Evolutionary conservation across 2,888 invertebrate genomes (phyloP).

Genomic region (Endotricha flammealis): DNA sequence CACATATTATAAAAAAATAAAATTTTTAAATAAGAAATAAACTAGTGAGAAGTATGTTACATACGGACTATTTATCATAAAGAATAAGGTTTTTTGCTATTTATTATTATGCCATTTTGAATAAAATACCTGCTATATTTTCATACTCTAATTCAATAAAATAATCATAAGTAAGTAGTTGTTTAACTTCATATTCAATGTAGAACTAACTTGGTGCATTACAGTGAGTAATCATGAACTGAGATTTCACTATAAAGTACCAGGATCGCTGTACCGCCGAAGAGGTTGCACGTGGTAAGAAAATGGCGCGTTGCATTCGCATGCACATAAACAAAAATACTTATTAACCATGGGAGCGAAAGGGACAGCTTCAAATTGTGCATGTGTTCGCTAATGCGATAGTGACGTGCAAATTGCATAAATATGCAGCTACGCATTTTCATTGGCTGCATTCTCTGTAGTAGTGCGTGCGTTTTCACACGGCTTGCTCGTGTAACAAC

Average conservation of each 20-base stretch:
- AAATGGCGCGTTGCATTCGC: conserved; percentile 49
- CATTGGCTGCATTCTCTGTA: conserved; percentile 36
- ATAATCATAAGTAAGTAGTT: too few relatives aligned
- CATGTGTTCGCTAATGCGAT: conserved; percentile 40
- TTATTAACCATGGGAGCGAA: conserved; percentile 37
- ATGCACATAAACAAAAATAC: conserved; percentile 52
- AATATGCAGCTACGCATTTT: conserved; percentile 32
- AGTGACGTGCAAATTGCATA: conserved; percentile 43
- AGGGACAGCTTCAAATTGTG: conserved; percentile 44
- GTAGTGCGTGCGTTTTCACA: conserved; percentile 26
- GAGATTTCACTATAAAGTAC: conserved; percentile 52
- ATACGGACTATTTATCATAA: too few relatives aligned
- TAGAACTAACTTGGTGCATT: neutral
- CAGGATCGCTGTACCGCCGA: conserved; percentile 48
- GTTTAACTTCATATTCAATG: too few relatives aligned
- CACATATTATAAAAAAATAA: too few relatives aligned
- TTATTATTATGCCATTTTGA: too few relatives aligned
- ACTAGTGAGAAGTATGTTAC: too few relatives aligned
- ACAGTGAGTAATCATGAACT: conserved; percentile 29
- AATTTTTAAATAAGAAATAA: too few relatives aligned
- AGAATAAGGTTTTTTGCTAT: too few relatives aligned
- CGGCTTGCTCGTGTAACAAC: conserved; percentile 17
- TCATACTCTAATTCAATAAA: too few relatives aligned
- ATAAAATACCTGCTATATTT: too few relatives aligned
- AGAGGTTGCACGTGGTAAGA: conserved; percentile 53